These are phyloP conservation scores for Cosmorhoe ocellata DNA, from an alignment of 2,888 invertebrate species.

Conservation along the genomic window DNA sequence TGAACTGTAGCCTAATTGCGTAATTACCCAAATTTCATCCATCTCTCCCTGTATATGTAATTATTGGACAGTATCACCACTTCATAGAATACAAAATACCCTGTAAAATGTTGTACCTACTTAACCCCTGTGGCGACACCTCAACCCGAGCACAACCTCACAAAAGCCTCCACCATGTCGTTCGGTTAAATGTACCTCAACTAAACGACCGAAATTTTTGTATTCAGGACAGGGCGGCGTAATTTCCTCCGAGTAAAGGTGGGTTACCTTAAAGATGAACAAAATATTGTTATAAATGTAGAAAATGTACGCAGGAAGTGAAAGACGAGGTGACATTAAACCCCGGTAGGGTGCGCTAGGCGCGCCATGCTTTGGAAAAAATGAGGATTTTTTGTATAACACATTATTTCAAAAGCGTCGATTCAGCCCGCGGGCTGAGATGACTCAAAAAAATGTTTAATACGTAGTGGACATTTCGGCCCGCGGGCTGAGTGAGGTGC, in stretches of 20 bases:
- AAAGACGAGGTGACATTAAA: constrained; percentile 45
- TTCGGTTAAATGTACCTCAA: constrained; percentile 27
- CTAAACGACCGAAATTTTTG: constrained; percentile 36
- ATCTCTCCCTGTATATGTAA: too few relatives aligned
- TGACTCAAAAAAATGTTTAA: too few relatives aligned
- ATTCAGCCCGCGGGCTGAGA: too few relatives aligned
- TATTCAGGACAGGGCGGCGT: constrained; percentile 44
- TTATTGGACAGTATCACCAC: too few relatives aligned
- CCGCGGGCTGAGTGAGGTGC: too few relatives aligned
- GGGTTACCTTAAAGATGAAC: constrained; percentile 51
- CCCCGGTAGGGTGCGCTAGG: constrained; percentile 39
- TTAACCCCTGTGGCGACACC: not conserved
- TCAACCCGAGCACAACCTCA: constrained; percentile 1
- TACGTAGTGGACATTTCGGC: too few relatives aligned
- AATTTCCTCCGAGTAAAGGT: constrained; percentile 59
- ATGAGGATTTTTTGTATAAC: not conserved
- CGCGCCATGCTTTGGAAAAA: constrained; percentile 23
- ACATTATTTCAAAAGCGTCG: too few relatives aligned
- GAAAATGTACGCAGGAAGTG: constrained; percentile 38
- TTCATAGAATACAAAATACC: too few relatives aligned
- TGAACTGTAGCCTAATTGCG: too few relatives aligned
- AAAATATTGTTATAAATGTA: constrained; percentile 64
- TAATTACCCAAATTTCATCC: too few relatives aligned
- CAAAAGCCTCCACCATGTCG: constrained; percentile 9
- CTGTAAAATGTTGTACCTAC: too few relatives aligned